Base-by-base conservation (phyloP, 2,888 invertebrate species). In the Drosophila nigricruria region DNA sequence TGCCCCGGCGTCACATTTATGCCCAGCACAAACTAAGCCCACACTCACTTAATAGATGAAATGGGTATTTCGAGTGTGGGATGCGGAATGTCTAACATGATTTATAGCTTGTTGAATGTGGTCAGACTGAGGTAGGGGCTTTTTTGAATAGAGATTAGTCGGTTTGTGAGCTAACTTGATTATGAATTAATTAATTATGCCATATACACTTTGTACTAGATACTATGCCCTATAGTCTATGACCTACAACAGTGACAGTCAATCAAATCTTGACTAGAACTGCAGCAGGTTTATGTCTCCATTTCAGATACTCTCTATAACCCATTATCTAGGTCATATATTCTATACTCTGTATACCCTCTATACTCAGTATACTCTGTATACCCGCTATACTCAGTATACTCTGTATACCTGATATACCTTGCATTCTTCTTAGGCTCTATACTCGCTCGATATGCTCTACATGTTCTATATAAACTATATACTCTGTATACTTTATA, bases 1-100 rank as follows among this genome's bases (percentile, higher is more conserved):
- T 32, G 18, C 8, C 34, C 27, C 42, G 32, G 6, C 54, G 14
- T 47, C 60, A 57, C 23, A 42, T 56, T 23, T 36, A 36, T 36
- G 49, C 36, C 20, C 5, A 23, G 30, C 32, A 2, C 52, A 25
- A 49, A 49, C 30, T 14, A 47, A 47, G 25, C 45, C 9, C 45
- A 9, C 45, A 18, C 38, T 45, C 25, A n/a, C n/a, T 9, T 2
- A 2, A 5, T 5, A 30, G 16, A 1, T 2, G 8, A 18, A 32
- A 49, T 14, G 38, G 25, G 36, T 38, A 38, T 38, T 27, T 5
- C 3, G 6, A 12, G 10, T 25, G 25, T 34, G 47, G 27, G 12
- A 4, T 18, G 18, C 0, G 5, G 12, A 10, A 49, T 30, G 49
- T 20, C 32, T 14, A 14, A 18, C 18, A 32, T 14, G 49, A 49